Conservation (phyloP, 2,797 vertebrate species). For the Ptychobarbus kaznakovi region DNA sequence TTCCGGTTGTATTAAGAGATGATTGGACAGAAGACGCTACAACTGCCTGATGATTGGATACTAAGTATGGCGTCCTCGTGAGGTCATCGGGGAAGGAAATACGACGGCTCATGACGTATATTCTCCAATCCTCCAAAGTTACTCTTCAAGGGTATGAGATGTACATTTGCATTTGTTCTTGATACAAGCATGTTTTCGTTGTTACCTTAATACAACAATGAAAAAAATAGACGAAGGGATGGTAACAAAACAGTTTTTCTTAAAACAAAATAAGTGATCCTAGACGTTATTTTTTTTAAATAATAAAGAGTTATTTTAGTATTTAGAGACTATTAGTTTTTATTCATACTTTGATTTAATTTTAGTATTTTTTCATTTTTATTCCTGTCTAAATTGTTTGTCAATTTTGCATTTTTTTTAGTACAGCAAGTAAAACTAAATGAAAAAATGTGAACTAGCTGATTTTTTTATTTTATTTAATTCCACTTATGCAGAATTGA, state of each 20-base stretch:
- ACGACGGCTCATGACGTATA: conserved; percentile 17
- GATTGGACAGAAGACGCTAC: conserved; percentile 63
- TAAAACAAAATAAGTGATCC: too few species aligned
- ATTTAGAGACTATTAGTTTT: too few species aligned
- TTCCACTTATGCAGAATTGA: not conserved
- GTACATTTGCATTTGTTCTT: not conserved
- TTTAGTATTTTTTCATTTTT: too few species aligned
- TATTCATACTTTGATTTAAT: too few species aligned
- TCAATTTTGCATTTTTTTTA: too few species aligned
- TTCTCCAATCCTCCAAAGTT: conserved; percentile 30
- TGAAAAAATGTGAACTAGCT: not conserved
- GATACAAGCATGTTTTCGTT: not conserved
- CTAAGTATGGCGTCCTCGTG: not conserved
- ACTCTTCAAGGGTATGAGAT: conserved; percentile 56
- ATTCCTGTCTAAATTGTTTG: too few species aligned
- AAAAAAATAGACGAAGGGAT: not conserved
- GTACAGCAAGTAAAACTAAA: too few species aligned
- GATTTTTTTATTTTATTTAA: not conserved
- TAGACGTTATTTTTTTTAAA: too few species aligned
- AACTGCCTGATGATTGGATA: conserved; percentile 64
- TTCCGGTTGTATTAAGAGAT: not conserved
- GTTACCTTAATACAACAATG: not conserved
- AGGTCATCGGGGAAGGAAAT: conserved; percentile 22
- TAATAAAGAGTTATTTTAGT: too few species aligned
- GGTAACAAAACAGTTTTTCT: not conserved